These are phyloP conservation scores for Takifugu bimaculatus DNA, from an alignment of 2,113 vertebrate genomes.

Conservation along the genomic window DNA sequence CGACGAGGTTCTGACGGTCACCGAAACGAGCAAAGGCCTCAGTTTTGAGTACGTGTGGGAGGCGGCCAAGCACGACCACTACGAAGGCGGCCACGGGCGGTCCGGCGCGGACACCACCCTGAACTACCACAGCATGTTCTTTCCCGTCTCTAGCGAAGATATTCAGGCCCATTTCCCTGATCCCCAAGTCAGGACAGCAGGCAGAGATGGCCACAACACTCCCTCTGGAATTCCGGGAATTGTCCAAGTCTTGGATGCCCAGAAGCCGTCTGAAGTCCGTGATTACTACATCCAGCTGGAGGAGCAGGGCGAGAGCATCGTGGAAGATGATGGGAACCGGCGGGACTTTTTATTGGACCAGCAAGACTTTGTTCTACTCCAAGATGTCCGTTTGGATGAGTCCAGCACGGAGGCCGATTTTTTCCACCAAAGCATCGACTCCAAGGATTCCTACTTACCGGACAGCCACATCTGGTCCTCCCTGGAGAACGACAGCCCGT, in stretches of 20 bases:
- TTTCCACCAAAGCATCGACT: slow-evolving; percentile 82
- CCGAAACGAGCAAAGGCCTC: slow-evolving; percentile 92
- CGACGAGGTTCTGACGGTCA: slow-evolving; percentile 94
- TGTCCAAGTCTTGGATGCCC: slow-evolving; percentile 89
- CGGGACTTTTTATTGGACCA: slow-evolving; percentile 64
- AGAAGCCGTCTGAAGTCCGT: slow-evolving; percentile 85
- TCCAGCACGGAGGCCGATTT: slow-evolving; percentile 86
- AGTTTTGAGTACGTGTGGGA: slow-evolving; percentile 98
- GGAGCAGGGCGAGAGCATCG: slow-evolving; percentile 79
- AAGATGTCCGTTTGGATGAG: slow-evolving; percentile 81
- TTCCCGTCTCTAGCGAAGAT: slow-evolving; percentile 83
- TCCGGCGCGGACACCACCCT: slow-evolving; percentile 78
- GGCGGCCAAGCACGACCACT: slow-evolving; percentile 91
- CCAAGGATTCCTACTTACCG: slow-evolving; percentile 76
- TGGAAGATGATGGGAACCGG: slow-evolving; percentile 70
- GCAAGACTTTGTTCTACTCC: slow-evolving; percentile 74
- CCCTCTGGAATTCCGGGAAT: slow-evolving; percentile 77
- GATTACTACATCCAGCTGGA: slow-evolving; percentile 96
- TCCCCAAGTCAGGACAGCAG: slow-evolving; percentile 42
- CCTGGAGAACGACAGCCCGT: slow-evolving; percentile 82
- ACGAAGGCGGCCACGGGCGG: slow-evolving; percentile 77
- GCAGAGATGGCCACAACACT: slow-evolving; percentile 65
- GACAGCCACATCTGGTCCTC: slow-evolving; percentile 77
- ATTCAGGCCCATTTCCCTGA: slow-evolving; percentile 81
- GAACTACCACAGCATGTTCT: slow-evolving; percentile 92